Conservation (phyloP, 2,888 invertebrate genomes). For the Colletes collaris region DNA sequence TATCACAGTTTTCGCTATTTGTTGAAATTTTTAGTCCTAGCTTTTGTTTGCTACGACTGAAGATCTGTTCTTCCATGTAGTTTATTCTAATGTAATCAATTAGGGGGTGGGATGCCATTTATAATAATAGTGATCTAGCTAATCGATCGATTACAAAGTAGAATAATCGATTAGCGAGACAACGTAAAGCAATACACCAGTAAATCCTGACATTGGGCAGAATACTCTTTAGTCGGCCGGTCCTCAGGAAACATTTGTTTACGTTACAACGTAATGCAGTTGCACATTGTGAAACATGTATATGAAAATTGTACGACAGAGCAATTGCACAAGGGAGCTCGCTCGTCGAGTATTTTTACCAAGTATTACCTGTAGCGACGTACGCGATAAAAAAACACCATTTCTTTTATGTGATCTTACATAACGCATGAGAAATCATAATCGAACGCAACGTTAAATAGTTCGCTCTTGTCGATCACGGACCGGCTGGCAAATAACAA, state of each 20-base stretch:
- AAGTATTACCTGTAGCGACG: conserved; percentile 30
- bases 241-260: conserved; percentile 25
- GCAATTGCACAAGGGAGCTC: conserved; percentile 19
- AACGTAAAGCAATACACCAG: conserved; percentile 78
- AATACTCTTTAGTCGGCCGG: conserved; percentile 76
- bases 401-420: conserved; percentile 10
- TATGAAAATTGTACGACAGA: conserved; percentile 18
- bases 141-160: conserved; percentile 69
- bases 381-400: conserved; percentile 8
- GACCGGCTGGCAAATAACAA: conserved; percentile 58
- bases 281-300: conserved; percentile 25
- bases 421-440: conserved; percentile 23
- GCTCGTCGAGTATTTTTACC: conserved; percentile 37
- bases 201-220: conserved; percentile 78
- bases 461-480: conserved; percentile 5
- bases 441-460: conserved; percentile 9
- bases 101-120: conserved; percentile 66
- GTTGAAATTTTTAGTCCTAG: conserved; percentile 70
- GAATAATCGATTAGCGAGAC: conserved; percentile 70
- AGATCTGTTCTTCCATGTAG: conserved; percentile 81
- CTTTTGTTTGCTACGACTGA: conserved; percentile 78
- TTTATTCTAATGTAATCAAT: conserved; percentile 75
- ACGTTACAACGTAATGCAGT: conserved; percentile 13
- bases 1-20: conserved; percentile 67
- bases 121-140: conserved; percentile 69